Conservation (phyloP, 2,113 vertebrate species). For the Aegithalos caudatus region DNA sequence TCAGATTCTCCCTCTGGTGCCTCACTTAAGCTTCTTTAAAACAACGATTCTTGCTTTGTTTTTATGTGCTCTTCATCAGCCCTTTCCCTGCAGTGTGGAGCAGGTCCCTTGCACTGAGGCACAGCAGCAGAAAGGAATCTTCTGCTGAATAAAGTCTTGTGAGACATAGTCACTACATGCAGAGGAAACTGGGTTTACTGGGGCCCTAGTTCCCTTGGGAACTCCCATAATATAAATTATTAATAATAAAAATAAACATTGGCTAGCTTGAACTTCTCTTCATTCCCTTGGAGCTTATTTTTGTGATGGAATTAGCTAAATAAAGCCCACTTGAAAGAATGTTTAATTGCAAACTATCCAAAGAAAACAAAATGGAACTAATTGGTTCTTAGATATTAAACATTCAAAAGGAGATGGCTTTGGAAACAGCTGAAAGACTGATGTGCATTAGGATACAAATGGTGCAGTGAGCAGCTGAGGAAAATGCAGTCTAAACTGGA, state of each 20-base stretch:
- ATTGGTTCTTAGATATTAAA: slow-evolving; percentile 52
- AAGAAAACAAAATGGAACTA: slow-evolving; percentile 58
- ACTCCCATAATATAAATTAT: slow-evolving; percentile 54
- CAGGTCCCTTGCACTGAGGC: not conserved
- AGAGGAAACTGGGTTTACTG: slow-evolving; percentile 23
- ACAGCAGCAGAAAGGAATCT: not conserved
- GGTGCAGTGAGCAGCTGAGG: not conserved
- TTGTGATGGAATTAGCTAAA: slow-evolving; percentile 57
- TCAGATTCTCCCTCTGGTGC: not conserved
- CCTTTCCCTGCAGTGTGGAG: not conserved
- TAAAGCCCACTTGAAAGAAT: slow-evolving; percentile 60
- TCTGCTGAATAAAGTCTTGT: not conserved
- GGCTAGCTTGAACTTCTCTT: slow-evolving; percentile 45
- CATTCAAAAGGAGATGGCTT: not conserved
- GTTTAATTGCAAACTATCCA: slow-evolving; percentile 55
- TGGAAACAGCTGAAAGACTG: not conserved
- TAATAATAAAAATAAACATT: slow-evolving; percentile 66
- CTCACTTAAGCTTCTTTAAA: not conserved
- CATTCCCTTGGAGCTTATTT: slow-evolving; percentile 51
- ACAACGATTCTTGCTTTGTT: not conserved
- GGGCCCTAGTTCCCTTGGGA: slow-evolving; percentile 9
- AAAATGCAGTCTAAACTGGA: not conserved
- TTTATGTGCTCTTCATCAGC: not conserved
- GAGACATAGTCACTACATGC: not conserved
- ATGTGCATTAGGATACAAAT: not conserved